Base-by-base conservation (phyloP, 2,113 vertebrate species). In the Atractosteus spatula region DNA sequence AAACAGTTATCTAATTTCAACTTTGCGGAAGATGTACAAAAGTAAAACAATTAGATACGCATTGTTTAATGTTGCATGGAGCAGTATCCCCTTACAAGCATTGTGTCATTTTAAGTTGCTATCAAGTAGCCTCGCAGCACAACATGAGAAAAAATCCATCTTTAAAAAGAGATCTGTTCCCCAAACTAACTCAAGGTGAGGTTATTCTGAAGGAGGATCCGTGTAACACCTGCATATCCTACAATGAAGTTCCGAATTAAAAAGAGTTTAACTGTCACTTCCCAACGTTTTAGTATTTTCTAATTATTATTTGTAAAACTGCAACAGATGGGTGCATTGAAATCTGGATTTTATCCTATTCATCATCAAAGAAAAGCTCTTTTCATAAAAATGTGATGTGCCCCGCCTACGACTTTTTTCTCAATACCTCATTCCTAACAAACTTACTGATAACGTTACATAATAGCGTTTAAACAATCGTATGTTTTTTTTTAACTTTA, bases 291-390 rank as follows among this genome's bases (percentile, higher is more conserved):
- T 29, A 57, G 11, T 61, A 12, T 67, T 14, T 59, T 51, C 59
- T n/a, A n/a, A 59, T 62, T 17, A 87, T 83, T 85, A 80, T 80
- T 82, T 82, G 77, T 77, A 79, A 83, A 81, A 77, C 76, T 80
- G 88, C 86, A 88, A 87, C 88, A 89, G 87, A 89, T 89, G 87
- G 83, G 82, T 65, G 74, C 74, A 59, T 78, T 68, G 62, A 81
- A 77, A 84, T 75, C 81, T 79, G 74, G 77, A 72, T 79, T 77
- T 74, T 80, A 78, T 77, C 78, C 79, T 84, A 72, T 77, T 67
- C 77, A 56, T 71, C 79, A 78, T 81, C 77, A 81, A 85, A 82
- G 78, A 77, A 76, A 72, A 71, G 56, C 70, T n/a, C 0, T 17
- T 70, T 70, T 43, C 13, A 75, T 74, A 70, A 83, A 84, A 80